Conservation (phyloP, 2,113 vertebrate species). For the Megalops atlanticus region DNA sequence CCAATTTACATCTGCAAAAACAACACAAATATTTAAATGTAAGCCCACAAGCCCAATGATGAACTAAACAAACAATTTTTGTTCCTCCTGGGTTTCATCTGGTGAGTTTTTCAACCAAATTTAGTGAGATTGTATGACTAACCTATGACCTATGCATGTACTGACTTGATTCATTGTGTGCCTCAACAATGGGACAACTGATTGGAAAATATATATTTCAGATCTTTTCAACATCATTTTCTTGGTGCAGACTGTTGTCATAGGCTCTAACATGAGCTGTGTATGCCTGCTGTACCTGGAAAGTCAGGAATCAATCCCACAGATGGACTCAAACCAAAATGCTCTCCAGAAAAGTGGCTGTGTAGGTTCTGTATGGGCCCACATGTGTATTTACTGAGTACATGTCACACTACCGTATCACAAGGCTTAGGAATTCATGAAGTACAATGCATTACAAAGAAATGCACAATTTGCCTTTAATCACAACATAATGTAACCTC, state of each 20-base stretch:
- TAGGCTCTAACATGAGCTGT: not conserved
- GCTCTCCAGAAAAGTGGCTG: too few relatives aligned
- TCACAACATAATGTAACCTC: not conserved
- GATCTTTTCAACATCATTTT: not conserved
- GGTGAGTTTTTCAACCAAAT: too few relatives aligned
- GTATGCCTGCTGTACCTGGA: too few relatives aligned
- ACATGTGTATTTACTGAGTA: not conserved
- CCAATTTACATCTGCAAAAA: too few relatives aligned
- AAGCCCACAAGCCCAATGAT: too few relatives aligned
- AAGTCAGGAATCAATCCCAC: not conserved
- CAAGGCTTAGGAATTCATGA: not conserved
- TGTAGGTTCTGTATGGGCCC: not conserved
- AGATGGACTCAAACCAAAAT: not conserved
- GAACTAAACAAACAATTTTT: too few relatives aligned
- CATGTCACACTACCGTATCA: not conserved
- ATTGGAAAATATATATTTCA: not conserved
- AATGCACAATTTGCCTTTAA: not conserved
- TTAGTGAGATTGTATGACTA: too few relatives aligned
- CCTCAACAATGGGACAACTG: not conserved
- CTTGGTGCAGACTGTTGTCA: not conserved
- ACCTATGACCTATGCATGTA: too few relatives aligned
- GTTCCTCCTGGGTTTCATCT: too few relatives aligned
- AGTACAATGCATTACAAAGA: not conserved
- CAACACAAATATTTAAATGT: too few relatives aligned
- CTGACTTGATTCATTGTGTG: too few relatives aligned